Evolutionary conservation across 2,797 vertebrate species (phyloP), one percentile per base, ranked within the genome.

Genomic region (Antrozous pallidus): DNA sequence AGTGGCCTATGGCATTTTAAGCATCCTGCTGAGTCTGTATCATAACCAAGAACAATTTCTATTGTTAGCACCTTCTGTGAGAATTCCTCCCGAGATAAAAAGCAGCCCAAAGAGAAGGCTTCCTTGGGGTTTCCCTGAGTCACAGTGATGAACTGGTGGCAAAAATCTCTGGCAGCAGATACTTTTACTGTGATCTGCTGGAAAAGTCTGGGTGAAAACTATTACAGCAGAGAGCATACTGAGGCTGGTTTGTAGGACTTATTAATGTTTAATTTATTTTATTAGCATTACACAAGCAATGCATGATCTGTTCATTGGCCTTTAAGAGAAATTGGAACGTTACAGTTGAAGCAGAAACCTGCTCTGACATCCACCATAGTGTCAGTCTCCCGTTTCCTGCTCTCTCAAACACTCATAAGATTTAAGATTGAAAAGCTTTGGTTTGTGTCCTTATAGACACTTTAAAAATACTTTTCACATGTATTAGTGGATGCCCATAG

Each of bases 21-120:
- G 63, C 17, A 71, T 74, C 95, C 90, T 80, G 88, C 93, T 95
- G 95, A 18, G 84, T 75, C 51, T 96, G 96, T 88, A 82, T 95
- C 20, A 2, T 61, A 88, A 96, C 93, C 93, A 93, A 95, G 91
- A 95, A 84, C 8, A 26, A 75, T 92, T 95, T 94, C 95, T 96
- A 90, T 96, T 96, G 70, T 95, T 96, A 95, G 96, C 84, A 92
- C 56, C 54, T 91, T 75, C 70, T 88, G 69, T 38, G 63, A 96
- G 94, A 94, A 96, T 95, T 93, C 71, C 63, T 91, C 69, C 58
- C 6, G 61, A 36, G 87, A 86, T 82, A 73, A 88, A 88, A 67
- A 42, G 56, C 38, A 90, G 31, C 56, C 56, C 77, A 79, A 49
- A 88, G 84, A 82, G 84, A 81, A 92, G n/a, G n/a, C 49, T 88